Evolutionary conservation across 2,888 invertebrate species (phyloP), one percentile per base, ranked within the genome.

Genomic region (Kryphioiulus occultus): DNA sequence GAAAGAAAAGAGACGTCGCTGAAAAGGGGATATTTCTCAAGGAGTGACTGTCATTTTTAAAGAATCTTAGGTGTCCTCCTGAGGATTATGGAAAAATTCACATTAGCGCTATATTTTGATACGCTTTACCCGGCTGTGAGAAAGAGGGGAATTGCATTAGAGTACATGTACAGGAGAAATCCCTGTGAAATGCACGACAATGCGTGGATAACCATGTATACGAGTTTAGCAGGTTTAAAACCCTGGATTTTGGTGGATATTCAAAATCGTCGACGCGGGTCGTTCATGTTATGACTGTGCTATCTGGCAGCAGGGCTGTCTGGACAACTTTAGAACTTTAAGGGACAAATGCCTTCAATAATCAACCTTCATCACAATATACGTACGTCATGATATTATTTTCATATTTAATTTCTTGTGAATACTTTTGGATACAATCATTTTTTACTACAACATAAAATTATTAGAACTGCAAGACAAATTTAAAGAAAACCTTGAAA

Each of bases 21-120:
- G 22, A 22, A 53, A 53, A 53, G 53, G 53, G 53, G 53, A 53
- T 53, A 53, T 53, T 59, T 59, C 59, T 22, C 22, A 59, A 59
- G 59, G 59, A 59, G 59, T 59, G 59, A 59, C 59, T 59, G 59
- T 59, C 59, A 59, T 59, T 59, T 59, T 59, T 59, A 59, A 59
- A 59, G 59, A 59, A 59, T 59, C 59, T 59, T 59, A 59, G 59
- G 59, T 59, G 59, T 59, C 59, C 59, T 59, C 59, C 59, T 59
- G 59, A 59, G 59, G 59, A 59, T 59, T 59, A 59, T 59, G 59
- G 59, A 59, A 59, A 59, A 59, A 59, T 59, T 59, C 59, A 59
- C 59, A 59, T 59, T 59, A 59, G 59, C n/a, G 22, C 59, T 59
- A 22, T 59, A 59, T 59, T 59, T 59, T 22, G 59, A 22, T 59